These are phyloP conservation scores for Philaethria dido DNA, from an alignment of 2,888 invertebrate genomes.

Conservation along the genomic window DNA sequence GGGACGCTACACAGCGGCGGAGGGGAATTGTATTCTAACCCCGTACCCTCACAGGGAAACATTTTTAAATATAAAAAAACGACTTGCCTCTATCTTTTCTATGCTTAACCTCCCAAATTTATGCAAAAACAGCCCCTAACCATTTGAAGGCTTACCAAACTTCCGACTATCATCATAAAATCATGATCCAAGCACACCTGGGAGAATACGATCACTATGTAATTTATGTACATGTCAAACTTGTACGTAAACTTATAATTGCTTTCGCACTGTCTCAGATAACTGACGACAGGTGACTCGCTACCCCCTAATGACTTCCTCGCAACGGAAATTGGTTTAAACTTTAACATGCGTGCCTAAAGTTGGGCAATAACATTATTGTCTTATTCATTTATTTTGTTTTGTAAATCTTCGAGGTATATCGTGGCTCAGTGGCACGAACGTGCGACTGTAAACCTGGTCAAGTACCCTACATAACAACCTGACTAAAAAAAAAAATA, in stretches of 20 bases:
- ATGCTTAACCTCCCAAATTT: too few species aligned
- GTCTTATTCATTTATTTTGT: slow-evolving; percentile 12
- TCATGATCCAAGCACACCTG: slow-evolving; percentile 7
- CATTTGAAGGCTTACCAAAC: not conserved
- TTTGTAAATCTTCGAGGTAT: not conserved
- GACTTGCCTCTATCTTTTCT: too few species aligned
- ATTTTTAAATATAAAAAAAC: too few species aligned
- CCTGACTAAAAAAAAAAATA: too few species aligned
- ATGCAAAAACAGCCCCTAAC: not conserved
- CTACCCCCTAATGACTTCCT: slow-evolving; percentile 37
- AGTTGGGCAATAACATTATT: slow-evolving; percentile 8
- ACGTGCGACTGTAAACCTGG: too few species aligned
- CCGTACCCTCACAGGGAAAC: too few species aligned
- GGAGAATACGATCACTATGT: slow-evolving; percentile 41
- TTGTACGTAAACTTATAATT: slow-evolving; percentile 50
- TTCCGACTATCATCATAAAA: not conserved
- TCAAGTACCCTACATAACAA: too few species aligned
- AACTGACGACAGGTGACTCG: slow-evolving; percentile 48
- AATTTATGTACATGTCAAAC: slow-evolving; percentile 49
- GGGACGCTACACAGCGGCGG: too few species aligned
- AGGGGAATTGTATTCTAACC: too few species aligned
- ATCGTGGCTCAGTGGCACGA: not conserved
- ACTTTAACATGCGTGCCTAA: slow-evolving; percentile 17
- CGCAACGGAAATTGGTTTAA: slow-evolving; percentile 26
- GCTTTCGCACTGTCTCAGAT: slow-evolving; percentile 43